Evolutionary conservation across 1,140 invertebrate genomes (phyloP).

Genomic region (Procambarus clarkii): DNA sequence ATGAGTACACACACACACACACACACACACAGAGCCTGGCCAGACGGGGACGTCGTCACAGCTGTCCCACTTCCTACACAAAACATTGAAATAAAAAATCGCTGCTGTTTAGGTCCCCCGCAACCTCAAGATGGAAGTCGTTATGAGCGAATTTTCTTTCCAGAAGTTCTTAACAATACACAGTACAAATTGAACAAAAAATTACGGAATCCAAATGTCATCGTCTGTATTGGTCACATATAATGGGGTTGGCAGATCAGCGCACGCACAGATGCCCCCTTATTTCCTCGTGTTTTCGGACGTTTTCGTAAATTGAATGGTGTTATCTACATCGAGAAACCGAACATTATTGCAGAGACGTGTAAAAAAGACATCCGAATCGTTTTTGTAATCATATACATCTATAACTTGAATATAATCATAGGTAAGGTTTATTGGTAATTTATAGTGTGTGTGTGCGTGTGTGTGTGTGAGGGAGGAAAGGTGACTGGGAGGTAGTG

Average conservation of each 20-base stretch:
- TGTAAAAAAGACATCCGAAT: no score
- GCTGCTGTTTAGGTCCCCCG: neutral
- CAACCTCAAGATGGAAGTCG: constrained; percentile 16
- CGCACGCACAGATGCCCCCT: neutral
- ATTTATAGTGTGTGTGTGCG: neutral
- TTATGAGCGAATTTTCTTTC: neutral
- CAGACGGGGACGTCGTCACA: no score
- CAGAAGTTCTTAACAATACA: neutral
- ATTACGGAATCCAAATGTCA: constrained; percentile 25
- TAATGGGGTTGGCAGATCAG: constrained; percentile 23
- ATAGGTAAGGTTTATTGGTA: no score
- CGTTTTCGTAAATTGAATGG: neutral
- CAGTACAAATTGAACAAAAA: constrained; percentile 27
- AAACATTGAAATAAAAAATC: neutral
- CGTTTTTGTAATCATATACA: no score
- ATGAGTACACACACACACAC: no score
- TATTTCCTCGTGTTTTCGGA: neutral
- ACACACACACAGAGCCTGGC: no score
- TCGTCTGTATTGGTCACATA: constrained; percentile 46
- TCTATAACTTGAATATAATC: no score
- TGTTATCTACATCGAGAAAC: neutral
- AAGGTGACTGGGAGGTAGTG: neutral
- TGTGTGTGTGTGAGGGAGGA: no score
- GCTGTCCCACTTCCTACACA: no score
- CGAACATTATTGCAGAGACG: no score